Percentiles rank a stretch among this genome's conserved stretches.
These are phyloP conservation scores for Salvelinus alpinus DNA, from an alignment of 2,113 vertebrate species.

Conservation along the genomic window DNA sequence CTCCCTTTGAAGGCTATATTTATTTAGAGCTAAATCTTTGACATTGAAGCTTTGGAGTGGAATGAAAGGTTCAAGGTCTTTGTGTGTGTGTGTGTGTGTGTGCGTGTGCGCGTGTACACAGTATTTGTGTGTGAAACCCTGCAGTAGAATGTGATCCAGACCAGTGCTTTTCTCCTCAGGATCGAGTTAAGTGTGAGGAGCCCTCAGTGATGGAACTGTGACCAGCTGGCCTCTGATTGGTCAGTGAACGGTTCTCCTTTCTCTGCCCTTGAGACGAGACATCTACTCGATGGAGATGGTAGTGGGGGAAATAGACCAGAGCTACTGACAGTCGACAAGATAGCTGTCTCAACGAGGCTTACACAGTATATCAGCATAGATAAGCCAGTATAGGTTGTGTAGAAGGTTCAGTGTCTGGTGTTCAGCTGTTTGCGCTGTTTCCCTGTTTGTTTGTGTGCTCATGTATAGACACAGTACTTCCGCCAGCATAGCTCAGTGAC, in stretches of 20 bases:
- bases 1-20: conserved; percentile 48
- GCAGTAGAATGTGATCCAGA: conserved; percentile 56
- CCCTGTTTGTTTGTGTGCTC: too few relatives aligned
- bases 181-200: conserved; percentile 48
- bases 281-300: background rate
- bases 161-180: conserved; percentile 50
- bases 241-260: conserved; percentile 2
- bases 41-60: conserved; percentile 26
- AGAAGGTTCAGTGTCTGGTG: too few relatives aligned
- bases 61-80: conserved; percentile 54
- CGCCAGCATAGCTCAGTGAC: too few relatives aligned
- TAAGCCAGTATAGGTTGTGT: too few relatives aligned
- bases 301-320: too few relatives aligned
- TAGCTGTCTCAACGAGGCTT: too few relatives aligned
- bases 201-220: conserved; percentile 22
- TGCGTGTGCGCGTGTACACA: conserved; percentile 16
- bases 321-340: too few relatives aligned
- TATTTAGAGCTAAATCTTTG: conserved; percentile 53
- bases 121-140: conserved; percentile 26
- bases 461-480: too few relatives aligned
- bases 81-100: conserved; percentile 11
- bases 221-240: conserved; percentile 7
- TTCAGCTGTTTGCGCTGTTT: too few relatives aligned
- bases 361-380: too few relatives aligned
- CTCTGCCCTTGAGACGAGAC: conserved; percentile 12